Percentiles rank a stretch among this genome's conserved stretches.
phyloP scores from a whole-genome alignment of 2,797 vertebrate species.

The Microchirus variegatus region DNA sequence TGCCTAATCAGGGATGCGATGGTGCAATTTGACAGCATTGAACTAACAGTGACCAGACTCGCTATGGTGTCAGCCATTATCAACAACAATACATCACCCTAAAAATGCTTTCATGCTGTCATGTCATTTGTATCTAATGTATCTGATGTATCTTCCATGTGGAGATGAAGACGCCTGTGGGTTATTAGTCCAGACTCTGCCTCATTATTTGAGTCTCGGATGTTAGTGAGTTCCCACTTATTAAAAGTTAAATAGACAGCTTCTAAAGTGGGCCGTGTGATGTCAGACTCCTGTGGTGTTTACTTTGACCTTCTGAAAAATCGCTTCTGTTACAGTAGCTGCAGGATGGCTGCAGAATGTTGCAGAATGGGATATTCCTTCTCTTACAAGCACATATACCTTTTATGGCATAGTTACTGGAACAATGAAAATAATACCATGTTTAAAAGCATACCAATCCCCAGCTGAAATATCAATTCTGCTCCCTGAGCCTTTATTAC shows the following conservation, averaged over 20 bases:
- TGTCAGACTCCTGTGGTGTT: background rate
- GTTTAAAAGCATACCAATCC: conserved; percentile 48
- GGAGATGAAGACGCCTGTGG: conserved; percentile 6
- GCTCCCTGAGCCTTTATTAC: conserved; percentile 55
- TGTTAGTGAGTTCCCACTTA: conserved; percentile 7
- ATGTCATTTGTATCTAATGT: no score
- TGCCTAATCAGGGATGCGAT: no score
- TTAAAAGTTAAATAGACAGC: conserved; percentile 1
- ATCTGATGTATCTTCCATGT: background rate
- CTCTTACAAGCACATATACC: background rate
- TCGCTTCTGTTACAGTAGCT: background rate
- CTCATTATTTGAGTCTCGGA: conserved; percentile 21
- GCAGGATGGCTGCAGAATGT: conserved; percentile 2
- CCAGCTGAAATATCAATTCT: conserved; percentile 62
- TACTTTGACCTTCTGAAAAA: conserved; percentile 17
- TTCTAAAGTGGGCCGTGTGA: background rate
- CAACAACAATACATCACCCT: no score
- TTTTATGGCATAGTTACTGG: conserved; percentile 40
- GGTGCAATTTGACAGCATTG: no score
- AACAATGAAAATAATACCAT: conserved; percentile 45
- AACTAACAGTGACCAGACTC: no score
- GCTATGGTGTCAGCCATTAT: no score
- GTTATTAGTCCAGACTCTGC: background rate
- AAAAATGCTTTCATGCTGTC: no score
- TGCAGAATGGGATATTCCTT: background rate